Percentiles rank a stretch among this genome's conserved stretches.
These are phyloP conservation scores for Argya squamiceps DNA, from an alignment of 2,797 vertebrate species.

Conservation along the genomic window DNA sequence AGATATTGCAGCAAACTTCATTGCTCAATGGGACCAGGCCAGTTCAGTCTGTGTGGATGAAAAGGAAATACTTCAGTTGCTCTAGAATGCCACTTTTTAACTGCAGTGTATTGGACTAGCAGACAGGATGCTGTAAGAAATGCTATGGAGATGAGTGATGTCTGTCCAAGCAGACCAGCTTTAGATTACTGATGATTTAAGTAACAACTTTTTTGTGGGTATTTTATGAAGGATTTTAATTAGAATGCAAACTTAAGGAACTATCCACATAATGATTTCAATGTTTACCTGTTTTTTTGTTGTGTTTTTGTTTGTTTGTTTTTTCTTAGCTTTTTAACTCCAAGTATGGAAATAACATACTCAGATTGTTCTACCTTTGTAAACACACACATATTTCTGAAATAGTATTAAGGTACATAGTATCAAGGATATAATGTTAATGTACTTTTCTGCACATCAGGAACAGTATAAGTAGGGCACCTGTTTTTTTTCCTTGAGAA, in stretches of 20 bases:
- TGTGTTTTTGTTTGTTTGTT: background rate
- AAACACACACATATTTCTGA: background rate
- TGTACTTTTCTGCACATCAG: background rate
- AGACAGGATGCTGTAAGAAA: background rate
- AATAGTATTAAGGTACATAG: background rate
- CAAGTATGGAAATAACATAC: background rate
- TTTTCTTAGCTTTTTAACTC: background rate
- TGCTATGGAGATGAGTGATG: background rate
- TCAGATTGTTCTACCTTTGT: background rate
- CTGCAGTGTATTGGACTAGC: background rate
- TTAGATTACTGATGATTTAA: background rate
- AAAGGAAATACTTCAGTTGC: background rate
- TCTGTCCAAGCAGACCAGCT: background rate
- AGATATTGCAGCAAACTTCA: background rate
- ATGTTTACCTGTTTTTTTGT: background rate
- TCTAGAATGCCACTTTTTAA: background rate
- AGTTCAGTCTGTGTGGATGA: background rate
- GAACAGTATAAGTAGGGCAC: background rate
- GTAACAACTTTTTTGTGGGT: background rate
- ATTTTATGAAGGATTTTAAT: background rate
- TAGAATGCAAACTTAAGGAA: background rate
- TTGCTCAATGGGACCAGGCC: background rate
- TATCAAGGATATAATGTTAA: background rate
- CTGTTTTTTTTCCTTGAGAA: background rate
- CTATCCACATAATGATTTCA: background rate